Evolutionary conservation across 2,888 invertebrate genomes (phyloP), one percentile per base, ranked within the genome.

Genomic region (Parapristionchus giblindavisi): DNA sequence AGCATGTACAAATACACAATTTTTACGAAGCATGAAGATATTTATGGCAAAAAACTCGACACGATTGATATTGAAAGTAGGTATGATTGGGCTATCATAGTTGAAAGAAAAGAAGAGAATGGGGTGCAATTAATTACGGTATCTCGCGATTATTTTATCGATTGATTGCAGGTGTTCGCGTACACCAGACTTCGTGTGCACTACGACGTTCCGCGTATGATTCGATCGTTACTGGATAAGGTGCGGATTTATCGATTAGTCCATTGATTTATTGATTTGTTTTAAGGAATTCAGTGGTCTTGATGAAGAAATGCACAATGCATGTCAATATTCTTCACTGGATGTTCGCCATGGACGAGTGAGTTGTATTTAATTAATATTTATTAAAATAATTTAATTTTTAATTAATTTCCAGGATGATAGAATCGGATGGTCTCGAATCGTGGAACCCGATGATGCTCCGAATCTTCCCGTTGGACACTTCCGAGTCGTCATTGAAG

Each of bases 201-300:
- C 63, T 65, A 65, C 43, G n/a, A 40, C 43, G 63, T 65, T 27
- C 43, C 63, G n/a, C n/a, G n/a, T n/a, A n/a, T n/a, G n/a, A n/a
- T n/a, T n/a, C n/a, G n/a, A n/a, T n/a, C n/a, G n/a, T n/a, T n/a
- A n/a, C n/a, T n/a, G n/a, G n/a, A n/a, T n/a, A n/a, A n/a, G n/a
- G n/a, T n/a, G n/a, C n/a, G n/a, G n/a, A n/a, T n/a, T n/a, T n/a
- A n/a, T n/a, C n/a, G n/a, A n/a, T n/a, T n/a, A n/a, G n/a, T n/a
- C n/a, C n/a, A n/a, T n/a, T n/a, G n/a, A n/a, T n/a, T n/a, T n/a
- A n/a, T n/a, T n/a, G n/a, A n/a, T n/a, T n/a, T n/a, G n/a, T n/a
- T n/a, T n/a, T n/a, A n/a, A n/a, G n/a, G n/a, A n/a, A n/a, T n/a
- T n/a, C n/a, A n/a, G n/a, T n/a, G n/a, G n/a, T n/a, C n/a, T n/a